phyloP scores from a whole-genome alignment of 2,888 invertebrate species.

The Drosophila algonquin region DNA sequence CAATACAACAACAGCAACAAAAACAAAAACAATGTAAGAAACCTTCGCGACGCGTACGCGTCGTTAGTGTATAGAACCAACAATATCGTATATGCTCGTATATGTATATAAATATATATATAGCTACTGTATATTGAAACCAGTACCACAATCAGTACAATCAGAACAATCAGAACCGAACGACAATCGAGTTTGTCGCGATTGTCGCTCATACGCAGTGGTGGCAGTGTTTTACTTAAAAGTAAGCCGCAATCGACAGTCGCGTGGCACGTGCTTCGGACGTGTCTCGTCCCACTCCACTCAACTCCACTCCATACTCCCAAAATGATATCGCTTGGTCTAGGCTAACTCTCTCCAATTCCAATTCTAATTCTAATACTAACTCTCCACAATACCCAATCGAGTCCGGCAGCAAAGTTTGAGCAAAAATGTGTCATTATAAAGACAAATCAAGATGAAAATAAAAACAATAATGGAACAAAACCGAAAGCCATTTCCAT shows the following conservation, averaged over 20 bases:
- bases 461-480: slow-evolving; percentile 21
- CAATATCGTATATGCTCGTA: slow-evolving; percentile 39
- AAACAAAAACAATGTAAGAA: not conserved
- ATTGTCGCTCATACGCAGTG: slow-evolving; percentile 81
- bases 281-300: slow-evolving; percentile 36
- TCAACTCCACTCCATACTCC: slow-evolving; percentile 30
- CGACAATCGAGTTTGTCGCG: slow-evolving; percentile 19
- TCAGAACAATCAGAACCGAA: slow-evolving; percentile 51
- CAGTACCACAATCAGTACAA: slow-evolving; percentile 10
- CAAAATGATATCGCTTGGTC: slow-evolving; percentile 79
- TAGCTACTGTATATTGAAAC: slow-evolving; percentile 44
- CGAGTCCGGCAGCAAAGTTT: slow-evolving; percentile 84
- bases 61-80: slow-evolving; percentile 41
- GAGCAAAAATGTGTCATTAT: slow-evolving; percentile 83
- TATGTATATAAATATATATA: slow-evolving; percentile 22
- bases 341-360: slow-evolving; percentile 38
- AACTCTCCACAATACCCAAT: slow-evolving; percentile 70
- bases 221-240: slow-evolving; percentile 84
- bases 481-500: slow-evolving; percentile 55
- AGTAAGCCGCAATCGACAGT: slow-evolving; percentile 64
- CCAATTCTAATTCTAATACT: slow-evolving; percentile 2
- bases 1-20: slow-evolving; percentile 26
- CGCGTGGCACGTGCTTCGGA: slow-evolving; percentile 9
- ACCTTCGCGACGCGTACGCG: slow-evolving; percentile 33
- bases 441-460: slow-evolving; percentile 73